Evolutionary conservation across 2,113 vertebrate genomes (phyloP), one percentile per base, ranked within the genome.

Genomic region (Arenaria interpres): DNA sequence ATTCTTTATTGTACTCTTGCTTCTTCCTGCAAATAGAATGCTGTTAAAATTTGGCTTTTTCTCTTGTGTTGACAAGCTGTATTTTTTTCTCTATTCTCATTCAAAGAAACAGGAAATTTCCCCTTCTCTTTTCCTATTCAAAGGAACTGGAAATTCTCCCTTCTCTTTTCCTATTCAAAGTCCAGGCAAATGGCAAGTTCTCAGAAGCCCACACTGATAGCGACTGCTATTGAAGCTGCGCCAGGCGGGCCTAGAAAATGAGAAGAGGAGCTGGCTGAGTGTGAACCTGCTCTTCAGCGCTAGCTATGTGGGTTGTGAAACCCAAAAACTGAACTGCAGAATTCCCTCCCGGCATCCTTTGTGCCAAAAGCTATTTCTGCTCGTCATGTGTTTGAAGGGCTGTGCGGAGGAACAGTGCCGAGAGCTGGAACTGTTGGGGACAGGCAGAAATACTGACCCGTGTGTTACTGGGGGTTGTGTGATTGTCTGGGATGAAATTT

Each of bases 281-380:
- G 45, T 35, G 75, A 78, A 39, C 50, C 71, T 20, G 35, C 66
- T 75, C 41, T 23, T 59, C 45, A 17, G 67, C 12, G 1, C 24
- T 8, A 83, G 43, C 85, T 35, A 0, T 21, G 80, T 43, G 45
- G 62, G n/a, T 41, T 19, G 51, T 10, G 69, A 50, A 39, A 93
- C 39, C 57, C 63, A 32, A 60, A 73, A 18, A 45, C 39, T 1
- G 78, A 90, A 21, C 51, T 35, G 90, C 83, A 45, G 48, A 81
- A 43, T 57, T 64, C 35, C 91, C 32, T 64, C n/a, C 91, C 32
- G 1, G 50, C 60, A 27, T 81, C 83, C 74, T 41, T 37, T 28
- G 37, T 81, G 80, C 69, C 33, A 1, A 23, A 10, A 66, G 96
- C 95, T 96, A 81, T 95, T 97, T 95, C 74, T 95, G 82, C 57